Percentiles rank a stretch among this genome's conserved stretches.
Conservation (phyloP, 2,888 invertebrate species). For the Chironomus tentans region DNA sequence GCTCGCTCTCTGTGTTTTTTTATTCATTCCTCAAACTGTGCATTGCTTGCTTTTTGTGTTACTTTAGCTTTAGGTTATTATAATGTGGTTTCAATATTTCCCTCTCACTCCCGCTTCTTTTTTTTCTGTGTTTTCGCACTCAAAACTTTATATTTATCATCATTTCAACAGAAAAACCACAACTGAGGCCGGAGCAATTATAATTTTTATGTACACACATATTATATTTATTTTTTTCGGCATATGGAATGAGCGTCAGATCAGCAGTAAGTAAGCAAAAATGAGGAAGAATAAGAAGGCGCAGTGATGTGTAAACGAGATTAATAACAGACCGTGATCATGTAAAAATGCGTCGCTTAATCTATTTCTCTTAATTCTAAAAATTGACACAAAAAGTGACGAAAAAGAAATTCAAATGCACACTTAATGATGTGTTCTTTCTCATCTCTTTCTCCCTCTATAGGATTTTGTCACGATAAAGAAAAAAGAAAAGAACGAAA, state of each 20-base stretch:
- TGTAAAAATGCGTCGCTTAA: background rate
- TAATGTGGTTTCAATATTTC: constrained; percentile 6
- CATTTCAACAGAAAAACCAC: constrained; percentile 25
- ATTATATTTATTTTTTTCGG: background rate
- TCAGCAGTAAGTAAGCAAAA: background rate
- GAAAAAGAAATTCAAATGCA: constrained; percentile 21
- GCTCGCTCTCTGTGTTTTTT: background rate
- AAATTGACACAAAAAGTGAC: constrained; percentile 6
- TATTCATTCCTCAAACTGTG: background rate
- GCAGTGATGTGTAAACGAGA: background rate
- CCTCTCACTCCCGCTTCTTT: background rate
- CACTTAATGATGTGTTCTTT: constrained; percentile 2
- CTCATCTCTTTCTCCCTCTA: background rate
- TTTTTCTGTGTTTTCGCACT: background rate
- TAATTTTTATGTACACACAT: background rate
- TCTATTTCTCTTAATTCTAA: background rate
- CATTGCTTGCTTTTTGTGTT: background rate
- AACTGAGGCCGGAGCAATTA: constrained; percentile 12
- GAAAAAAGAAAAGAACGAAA: background rate
- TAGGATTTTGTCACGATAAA: background rate
- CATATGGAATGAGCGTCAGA: background rate
- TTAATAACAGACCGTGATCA: background rate
- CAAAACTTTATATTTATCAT: constrained; percentile 20
- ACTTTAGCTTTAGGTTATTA: background rate
- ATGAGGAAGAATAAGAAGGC: background rate